Base-by-base conservation (phyloP, 2,888 invertebrate species). In the Drosophila recens region DNA sequence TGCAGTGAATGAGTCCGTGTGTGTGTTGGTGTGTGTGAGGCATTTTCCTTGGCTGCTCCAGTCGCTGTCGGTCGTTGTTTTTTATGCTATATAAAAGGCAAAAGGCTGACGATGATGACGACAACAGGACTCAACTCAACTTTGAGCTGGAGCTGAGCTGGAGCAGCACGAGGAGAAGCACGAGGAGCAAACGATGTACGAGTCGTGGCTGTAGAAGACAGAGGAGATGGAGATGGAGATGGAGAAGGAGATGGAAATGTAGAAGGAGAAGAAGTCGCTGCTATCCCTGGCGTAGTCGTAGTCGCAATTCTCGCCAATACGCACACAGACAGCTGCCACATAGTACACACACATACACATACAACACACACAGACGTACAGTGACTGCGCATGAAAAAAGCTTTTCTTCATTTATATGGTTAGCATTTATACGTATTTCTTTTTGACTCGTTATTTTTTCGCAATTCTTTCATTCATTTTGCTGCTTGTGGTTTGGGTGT, bases 261-360 rank as follows among this genome's bases (percentile, higher is more conserved):
- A 43, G 15, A 10, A 5, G 48, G 15, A 57, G 68, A 49, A 54
- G 71, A 45, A 75, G 71, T 65, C 65, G 36, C 63, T 36, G 36
- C 63, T 36, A 11, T 64, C 17, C 75, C 49, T 67, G 48, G 53
- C 40, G 49, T 23, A 40, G 58, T 53, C 27, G 46, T 30, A 46
- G 45, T 58, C 45, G 36, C 23, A 63, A 34, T 65, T 23, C 73
- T 75, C 89, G 87, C 90, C 89, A 89, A 89, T 89, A 89, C 90
- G 81, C 79, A 80, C 57, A 80, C 84, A 90, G 82, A 80, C 90
- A 90, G 90, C 87, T 90, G 90, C 77, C 82, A 79, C 86, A 77
- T 67, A 78, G 80, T 74, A 79, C 54, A 81, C 58, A 54, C 42
- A 51, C 61, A 43, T 51, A 65, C 58, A 66, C 52, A 67, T 20